Percentiles rank a stretch among this genome's conserved stretches.
phyloP scores from a whole-genome alignment of 2,113 vertebrate species.

The Epinephelus lanceolatus region DNA sequence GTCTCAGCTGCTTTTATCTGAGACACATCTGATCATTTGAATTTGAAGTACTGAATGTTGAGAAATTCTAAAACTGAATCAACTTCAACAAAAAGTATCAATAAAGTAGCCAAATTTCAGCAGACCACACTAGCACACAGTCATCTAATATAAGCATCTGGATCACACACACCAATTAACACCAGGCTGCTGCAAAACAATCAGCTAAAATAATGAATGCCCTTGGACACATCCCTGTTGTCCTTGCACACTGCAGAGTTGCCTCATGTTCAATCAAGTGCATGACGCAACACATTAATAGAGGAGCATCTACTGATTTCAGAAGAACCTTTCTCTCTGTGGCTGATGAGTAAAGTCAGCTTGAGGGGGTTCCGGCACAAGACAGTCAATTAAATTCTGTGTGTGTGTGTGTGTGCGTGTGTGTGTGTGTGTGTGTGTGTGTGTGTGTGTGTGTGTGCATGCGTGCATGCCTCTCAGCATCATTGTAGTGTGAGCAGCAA shows the following conservation, averaged over 20 bases:
- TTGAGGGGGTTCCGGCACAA: neutral
- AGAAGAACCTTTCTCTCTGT: slow-evolving; percentile 4
- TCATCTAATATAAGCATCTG: neutral
- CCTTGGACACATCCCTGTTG: neutral
- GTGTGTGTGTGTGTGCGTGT: neutral
- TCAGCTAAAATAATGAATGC: slow-evolving; percentile 13
- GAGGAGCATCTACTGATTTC: slow-evolving; percentile 10
- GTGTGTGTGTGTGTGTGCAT: neutral
- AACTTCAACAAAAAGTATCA: too few relatives aligned
- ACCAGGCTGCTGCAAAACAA: neutral
- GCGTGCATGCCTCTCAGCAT: neutral
- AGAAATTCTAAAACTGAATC: too few relatives aligned
- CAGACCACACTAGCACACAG: too few relatives aligned
- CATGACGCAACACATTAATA: slow-evolving; percentile 6
- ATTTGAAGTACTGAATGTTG: too few relatives aligned
- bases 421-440: neutral
- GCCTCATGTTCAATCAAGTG: slow-evolving; percentile 29
- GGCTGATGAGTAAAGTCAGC: neutral
- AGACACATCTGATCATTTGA: too few relatives aligned
- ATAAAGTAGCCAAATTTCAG: too few relatives aligned
- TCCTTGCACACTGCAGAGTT: slow-evolving; percentile 18
- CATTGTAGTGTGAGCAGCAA: neutral
- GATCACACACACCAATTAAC: neutral
- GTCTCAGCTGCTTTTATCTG: too few relatives aligned
- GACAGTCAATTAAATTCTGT: neutral